phyloP scores from a whole-genome alignment of 2,797 vertebrate species.

The Hippocampus kuda region DNA sequence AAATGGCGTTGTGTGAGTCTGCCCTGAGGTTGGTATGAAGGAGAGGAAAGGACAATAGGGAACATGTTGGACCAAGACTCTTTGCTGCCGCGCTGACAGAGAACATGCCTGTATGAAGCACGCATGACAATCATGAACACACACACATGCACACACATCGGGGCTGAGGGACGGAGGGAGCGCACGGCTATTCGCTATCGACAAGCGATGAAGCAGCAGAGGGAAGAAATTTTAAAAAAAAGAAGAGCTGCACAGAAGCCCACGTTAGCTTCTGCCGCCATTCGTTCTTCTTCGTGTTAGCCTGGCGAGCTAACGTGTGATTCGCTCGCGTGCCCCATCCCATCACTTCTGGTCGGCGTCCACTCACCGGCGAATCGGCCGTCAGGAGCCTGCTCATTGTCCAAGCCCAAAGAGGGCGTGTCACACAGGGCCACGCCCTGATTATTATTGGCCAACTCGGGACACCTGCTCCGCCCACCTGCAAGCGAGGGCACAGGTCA shows the following conservation, averaged over 20 bases:
- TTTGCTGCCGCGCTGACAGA: background rate
- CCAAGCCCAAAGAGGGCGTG: constrained; percentile 92
- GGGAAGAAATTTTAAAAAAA: constrained; percentile 41
- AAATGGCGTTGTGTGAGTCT: no score
- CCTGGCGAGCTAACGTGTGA: constrained; percentile 9
- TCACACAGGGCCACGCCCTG: constrained; percentile 79
- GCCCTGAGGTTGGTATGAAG: no score
- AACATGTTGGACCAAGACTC: background rate
- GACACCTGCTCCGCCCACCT: constrained; percentile 95
- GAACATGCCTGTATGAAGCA: background rate
- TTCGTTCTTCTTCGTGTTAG: constrained; percentile 36
- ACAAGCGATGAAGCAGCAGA: constrained; percentile 70
- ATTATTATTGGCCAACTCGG: constrained; percentile 99
- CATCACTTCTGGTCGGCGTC: constrained; percentile 32
- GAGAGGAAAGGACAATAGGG: no score
- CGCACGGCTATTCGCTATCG: constrained; percentile 70
- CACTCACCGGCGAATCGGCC: constrained; percentile 98
- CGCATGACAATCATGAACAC: background rate
- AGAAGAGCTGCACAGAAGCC: constrained; percentile 25
- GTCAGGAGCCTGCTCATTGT: constrained; percentile 98
- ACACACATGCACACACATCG: background rate
- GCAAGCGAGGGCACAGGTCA: constrained; percentile 92
- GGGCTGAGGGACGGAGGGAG: constrained; percentile 31
- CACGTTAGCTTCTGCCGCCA: constrained; percentile 3
- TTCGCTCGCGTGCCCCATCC: constrained; percentile 11